Evolutionary conservation across 1,140 invertebrate species (phyloP).

Genomic region (Ceratina japonica): DNA sequence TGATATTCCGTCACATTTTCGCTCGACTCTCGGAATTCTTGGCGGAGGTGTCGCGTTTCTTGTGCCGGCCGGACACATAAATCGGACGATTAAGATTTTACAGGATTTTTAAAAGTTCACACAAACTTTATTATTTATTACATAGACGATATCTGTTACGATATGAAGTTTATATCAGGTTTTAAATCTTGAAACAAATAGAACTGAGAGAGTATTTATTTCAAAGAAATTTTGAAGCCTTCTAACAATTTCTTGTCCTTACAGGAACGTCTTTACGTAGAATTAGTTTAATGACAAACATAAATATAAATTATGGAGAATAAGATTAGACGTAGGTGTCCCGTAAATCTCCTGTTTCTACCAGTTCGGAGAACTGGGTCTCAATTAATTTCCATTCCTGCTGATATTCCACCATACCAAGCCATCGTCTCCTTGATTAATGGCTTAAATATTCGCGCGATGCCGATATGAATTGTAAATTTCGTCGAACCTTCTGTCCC

Average conservation of each 20-base stretch:
- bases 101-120: too few species aligned
- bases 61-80: not conserved
- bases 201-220: too few species aligned
- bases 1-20: not conserved
- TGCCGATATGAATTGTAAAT: conserved; percentile 74
- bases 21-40: not conserved
- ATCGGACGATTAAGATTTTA: too few species aligned
- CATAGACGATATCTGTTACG: too few species aligned
- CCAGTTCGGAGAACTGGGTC: conserved; percentile 47
- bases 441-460: conserved; percentile 70
- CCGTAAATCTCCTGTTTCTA: conserved; percentile 34
- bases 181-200: too few species aligned
- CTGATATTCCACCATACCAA: conserved; percentile 42
- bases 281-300: not conserved
- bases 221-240: not conserved
- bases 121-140: too few species aligned
- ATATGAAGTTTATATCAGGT: too few species aligned
- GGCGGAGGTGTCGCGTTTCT: not conserved
- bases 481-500: conserved; percentile 51
- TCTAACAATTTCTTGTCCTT: too few species aligned
- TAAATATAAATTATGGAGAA: not conserved
- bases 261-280: too few species aligned
- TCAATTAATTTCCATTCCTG: conserved; percentile 70
- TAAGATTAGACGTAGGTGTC: not conserved
- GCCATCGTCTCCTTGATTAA: conserved; percentile 67